A percentile compares a stretch with the other conserved stretches of the same genome.
Conservation (phyloP, 2,888 invertebrate species). For the Agrochola macilenta region DNA sequence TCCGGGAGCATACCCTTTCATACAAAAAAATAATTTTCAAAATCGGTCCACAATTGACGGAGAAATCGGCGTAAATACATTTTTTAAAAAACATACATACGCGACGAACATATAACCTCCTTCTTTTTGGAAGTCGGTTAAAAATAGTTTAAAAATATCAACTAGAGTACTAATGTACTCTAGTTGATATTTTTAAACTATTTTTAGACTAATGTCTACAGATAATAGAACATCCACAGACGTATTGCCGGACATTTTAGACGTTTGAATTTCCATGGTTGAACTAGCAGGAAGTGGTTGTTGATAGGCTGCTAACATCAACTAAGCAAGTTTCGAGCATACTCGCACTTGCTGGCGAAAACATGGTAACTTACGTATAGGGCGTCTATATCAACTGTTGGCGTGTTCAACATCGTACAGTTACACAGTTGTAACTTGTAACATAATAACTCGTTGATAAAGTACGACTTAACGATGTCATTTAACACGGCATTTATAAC, state of each 20-base stretch:
- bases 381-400: neutral
- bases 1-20: no score
- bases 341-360: neutral
- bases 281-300: neutral
- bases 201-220: no score
- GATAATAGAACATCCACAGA: neutral
- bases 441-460: constrained; percentile 4
- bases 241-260: neutral
- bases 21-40: no score
- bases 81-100: no score
- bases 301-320: constrained; percentile 1
- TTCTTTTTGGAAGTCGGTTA: no score
- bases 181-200: no score
- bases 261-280: neutral
- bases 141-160: no score
- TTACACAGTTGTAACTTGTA: neutral
- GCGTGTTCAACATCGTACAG: no score
- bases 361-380: neutral
- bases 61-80: no score
- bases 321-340: neutral
- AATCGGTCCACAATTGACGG: no score
- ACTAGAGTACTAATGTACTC: no score
- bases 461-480: neutral
- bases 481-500: neutral
- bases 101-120: no score